Percentiles rank a stretch among this genome's conserved stretches.
phyloP scores from a whole-genome alignment of 2,888 invertebrate species.

The Eristalis tenax region DNA sequence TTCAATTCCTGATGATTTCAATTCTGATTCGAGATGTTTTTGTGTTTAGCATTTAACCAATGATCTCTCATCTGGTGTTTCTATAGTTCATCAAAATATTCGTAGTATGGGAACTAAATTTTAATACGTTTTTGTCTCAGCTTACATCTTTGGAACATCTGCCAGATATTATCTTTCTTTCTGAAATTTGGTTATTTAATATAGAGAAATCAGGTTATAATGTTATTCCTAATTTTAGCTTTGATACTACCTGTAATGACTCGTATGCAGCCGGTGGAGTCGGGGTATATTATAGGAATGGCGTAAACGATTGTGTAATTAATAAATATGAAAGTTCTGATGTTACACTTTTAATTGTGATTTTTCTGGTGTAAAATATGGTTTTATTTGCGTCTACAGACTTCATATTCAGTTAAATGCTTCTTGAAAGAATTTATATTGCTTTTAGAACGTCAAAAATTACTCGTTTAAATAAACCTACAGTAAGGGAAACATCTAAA shows the following conservation, averaged over 20 bases:
- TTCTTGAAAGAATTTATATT: conserved; percentile 2
- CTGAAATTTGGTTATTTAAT: conserved; percentile 25
- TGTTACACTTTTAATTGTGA: not conserved
- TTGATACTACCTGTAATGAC: conserved; percentile 4
- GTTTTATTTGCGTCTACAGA: conserved; percentile 2
- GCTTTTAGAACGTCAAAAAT: not conserved
- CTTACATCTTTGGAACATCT: conserved; percentile 19
- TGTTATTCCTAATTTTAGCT: conserved; percentile 5
- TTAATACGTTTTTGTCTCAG: conserved; percentile 20
- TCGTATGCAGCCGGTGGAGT: no score
- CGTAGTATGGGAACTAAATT: conserved; percentile 25
- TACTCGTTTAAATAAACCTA: no score
- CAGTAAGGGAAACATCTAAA: no score
- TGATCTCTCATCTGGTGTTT: conserved; percentile 8
- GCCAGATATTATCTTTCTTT: conserved; percentile 21
- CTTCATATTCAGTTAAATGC: not conserved
- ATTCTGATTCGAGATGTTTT: conserved; percentile 5
- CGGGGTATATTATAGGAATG: no score
- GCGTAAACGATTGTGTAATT: conserved; percentile 1
- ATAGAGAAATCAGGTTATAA: conserved; percentile 2
- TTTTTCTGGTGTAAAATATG: not conserved
- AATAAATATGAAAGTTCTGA: conserved; percentile 6
- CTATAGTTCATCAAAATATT: conserved; percentile 30
- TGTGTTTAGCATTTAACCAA: conserved; percentile 22
- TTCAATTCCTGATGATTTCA: conserved; percentile 10